These are phyloP conservation scores for Syndactyla subalaris DNA, from an alignment of 2,797 vertebrate species.

Conservation along the genomic window DNA sequence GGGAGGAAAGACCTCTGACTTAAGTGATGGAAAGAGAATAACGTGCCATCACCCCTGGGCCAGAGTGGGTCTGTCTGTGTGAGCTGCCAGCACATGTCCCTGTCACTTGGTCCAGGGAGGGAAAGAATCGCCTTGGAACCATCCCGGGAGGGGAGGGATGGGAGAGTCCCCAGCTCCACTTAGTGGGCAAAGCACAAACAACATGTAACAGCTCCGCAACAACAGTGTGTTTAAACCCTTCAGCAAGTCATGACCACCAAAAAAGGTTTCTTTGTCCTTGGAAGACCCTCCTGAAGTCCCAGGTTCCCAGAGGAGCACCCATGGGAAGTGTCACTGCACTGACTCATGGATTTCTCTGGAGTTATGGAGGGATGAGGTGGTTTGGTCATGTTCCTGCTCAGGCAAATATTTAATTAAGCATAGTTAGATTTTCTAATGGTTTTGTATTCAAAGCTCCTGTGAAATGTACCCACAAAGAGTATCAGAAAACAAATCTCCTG, in stretches of 20 bases:
- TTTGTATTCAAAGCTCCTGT: background rate
- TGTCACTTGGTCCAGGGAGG: background rate
- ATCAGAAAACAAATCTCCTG: background rate
- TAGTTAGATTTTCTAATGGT: background rate
- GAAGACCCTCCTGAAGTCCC: background rate
- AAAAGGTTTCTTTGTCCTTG: background rate
- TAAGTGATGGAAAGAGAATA: rapidly evolving
- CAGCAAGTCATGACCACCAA: background rate
- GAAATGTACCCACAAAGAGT: background rate
- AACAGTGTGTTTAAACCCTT: background rate
- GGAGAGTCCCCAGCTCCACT: constrained; percentile 38
- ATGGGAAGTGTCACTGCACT: rapidly evolving
- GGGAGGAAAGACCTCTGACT: background rate
- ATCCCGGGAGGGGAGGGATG: background rate
- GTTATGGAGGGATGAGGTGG: rapidly evolving
- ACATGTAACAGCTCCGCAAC: background rate
- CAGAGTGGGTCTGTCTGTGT: background rate
- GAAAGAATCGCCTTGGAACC: background rate
- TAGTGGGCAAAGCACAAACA: constrained; percentile 63
- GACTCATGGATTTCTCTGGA: background rate
- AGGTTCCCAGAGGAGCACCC: background rate
- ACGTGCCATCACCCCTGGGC: background rate
- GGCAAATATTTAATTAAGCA: background rate
- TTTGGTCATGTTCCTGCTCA: background rate
- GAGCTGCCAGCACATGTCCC: background rate